Percentiles rank a stretch among this genome's conserved stretches.
Evolutionary conservation across 2,888 invertebrate genomes (phyloP).

Genomic region (Polyommatus iphigenia): DNA sequence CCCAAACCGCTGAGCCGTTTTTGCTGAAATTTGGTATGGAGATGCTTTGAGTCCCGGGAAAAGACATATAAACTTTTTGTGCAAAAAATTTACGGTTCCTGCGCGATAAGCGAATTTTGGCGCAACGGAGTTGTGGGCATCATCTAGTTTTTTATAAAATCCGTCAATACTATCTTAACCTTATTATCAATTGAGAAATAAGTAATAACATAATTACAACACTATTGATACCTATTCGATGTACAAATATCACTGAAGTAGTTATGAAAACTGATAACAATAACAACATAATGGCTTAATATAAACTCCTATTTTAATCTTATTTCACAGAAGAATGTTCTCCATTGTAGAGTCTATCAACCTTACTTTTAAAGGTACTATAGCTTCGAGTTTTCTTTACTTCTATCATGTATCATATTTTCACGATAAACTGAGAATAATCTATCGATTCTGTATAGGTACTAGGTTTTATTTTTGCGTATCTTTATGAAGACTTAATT

Average conservation of each 20-base stretch:
- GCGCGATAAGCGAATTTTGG: no score
- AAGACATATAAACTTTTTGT: no score
- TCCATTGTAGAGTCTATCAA: not conserved
- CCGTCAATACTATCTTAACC: not conserved
- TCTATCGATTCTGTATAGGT: no score
- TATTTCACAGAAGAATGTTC: not conserved
- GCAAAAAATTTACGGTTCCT: no score
- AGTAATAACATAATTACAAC: conserved; percentile 2
- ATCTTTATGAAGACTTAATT: not conserved
- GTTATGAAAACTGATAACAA: conserved; percentile 24
- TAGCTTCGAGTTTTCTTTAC: no score
- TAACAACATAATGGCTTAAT: not conserved
- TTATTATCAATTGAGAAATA: not conserved
- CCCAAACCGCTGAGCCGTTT: no score
- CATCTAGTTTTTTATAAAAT: not conserved
- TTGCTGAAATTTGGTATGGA: no score
- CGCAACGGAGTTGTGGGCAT: no score
- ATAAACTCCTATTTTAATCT: not conserved
- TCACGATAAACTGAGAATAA: no score
- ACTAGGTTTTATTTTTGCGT: not conserved
- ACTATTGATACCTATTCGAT: conserved; percentile 4
- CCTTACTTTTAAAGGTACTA: not conserved
- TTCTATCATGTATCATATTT: no score
- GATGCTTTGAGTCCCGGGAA: no score
- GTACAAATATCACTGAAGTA: conserved; percentile 23